These are phyloP conservation scores for Pararge aegeria DNA, from an alignment of 1,140 invertebrate species.

Conservation along the genomic window DNA sequence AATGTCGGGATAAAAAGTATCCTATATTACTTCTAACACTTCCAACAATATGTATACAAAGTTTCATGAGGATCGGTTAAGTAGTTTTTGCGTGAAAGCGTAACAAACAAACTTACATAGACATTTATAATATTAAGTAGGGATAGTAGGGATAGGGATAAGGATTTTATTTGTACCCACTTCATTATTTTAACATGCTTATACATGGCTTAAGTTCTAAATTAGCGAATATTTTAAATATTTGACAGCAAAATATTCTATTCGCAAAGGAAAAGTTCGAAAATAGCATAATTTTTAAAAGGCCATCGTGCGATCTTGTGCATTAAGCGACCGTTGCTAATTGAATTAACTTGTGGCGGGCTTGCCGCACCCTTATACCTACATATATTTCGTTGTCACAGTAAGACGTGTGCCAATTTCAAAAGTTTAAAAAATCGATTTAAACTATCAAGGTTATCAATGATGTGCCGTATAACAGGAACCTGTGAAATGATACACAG, in stretches of 20 bases:
- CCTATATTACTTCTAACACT: no score
- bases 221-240: not conserved
- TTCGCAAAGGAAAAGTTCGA: not conserved
- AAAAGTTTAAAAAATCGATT: constrained; percentile 2
- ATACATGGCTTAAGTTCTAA: not conserved
- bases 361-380: not conserved
- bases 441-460: not conserved
- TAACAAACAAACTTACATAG: no score
- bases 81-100: no score
- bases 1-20: no score
- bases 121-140: no score
- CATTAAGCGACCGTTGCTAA: not conserved
- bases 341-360: constrained; percentile 1
- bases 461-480: no score
- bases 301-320: not conserved
- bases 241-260: not conserved
- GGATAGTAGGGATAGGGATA: no score
- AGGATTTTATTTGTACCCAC: no score
- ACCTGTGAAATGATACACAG: no score
- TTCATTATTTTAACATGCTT: no score
- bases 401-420: not conserved
- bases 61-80: no score
- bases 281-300: not conserved
- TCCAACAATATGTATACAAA: no score
- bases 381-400: not conserved